These are phyloP conservation scores for Spermophilus dauricus DNA, from an alignment of 2,113 vertebrate species.

Conservation along the genomic window DNA sequence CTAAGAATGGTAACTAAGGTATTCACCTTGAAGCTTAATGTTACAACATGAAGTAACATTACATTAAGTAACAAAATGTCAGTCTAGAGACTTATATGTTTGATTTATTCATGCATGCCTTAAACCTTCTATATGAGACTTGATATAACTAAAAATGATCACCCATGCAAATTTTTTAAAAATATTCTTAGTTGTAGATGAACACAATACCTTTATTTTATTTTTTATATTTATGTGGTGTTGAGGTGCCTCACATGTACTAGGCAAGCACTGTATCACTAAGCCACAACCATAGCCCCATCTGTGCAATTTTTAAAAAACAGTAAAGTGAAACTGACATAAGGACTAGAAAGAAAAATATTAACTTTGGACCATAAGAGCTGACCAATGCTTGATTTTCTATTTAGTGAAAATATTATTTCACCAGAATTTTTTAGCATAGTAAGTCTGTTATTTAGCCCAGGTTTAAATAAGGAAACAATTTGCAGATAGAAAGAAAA, in stretches of 20 bases:
- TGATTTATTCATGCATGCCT: not conserved
- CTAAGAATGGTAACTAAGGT: not conserved
- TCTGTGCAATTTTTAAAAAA: not conserved
- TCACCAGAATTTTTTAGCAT: constrained; percentile 46
- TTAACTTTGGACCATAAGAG: not conserved
- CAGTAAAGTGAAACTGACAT: not conserved
- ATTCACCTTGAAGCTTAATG: constrained; percentile 42
- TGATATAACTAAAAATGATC: constrained; percentile 41
- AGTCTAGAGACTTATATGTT: not conserved
- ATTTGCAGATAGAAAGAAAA: constrained; percentile 12
- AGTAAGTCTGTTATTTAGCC: not conserved
- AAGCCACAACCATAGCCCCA: not conserved
- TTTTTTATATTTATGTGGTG: too few species aligned
- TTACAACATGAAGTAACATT: constrained; percentile 26
- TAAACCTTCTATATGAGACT: constrained; percentile 9
- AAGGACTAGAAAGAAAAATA: constrained; percentile 20
- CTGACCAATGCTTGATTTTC: not conserved
- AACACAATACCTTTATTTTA: too few species aligned
- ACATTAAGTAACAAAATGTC: constrained; percentile 22
- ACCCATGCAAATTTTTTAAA: not conserved
- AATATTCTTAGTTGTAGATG: too few species aligned
- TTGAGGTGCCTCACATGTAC: too few species aligned
- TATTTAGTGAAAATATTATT: not conserved
- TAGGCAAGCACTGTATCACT: too few species aligned
- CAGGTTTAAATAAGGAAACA: constrained; percentile 33